Base-by-base conservation (phyloP, 2,888 invertebrate species). In the Stenolophus ochropezus region DNA sequence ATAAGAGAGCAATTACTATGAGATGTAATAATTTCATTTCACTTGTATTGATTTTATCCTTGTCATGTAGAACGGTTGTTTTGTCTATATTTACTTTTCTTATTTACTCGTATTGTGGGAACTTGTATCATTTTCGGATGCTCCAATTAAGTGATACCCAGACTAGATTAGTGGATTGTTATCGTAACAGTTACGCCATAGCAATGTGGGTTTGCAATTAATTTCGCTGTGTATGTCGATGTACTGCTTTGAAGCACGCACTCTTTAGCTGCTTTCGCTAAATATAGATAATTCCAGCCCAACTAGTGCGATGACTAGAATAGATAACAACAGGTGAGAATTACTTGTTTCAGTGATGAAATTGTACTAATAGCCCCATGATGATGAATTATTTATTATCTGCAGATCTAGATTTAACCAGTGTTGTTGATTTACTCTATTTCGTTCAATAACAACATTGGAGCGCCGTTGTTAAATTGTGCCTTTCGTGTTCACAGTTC, bases 191-290 rank as follows among this genome's bases (percentile, higher is more conserved):
- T 77, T 77, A 58, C 58, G 58, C 58, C 56, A 77, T 58, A 58
- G 20, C 58, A 58, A 21, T 77, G 42, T 77, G 42, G 58, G 58
- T 33, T 58, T 42, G 42, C 76, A 77, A 56, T 58, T 20, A 77
- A 77, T 77, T 58, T 58, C 21, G 33, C 61, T 21, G 20, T 58
- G 58, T 58, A 56, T 61, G 51, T 51, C 51, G 16, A 51, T 51
- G 61, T 42, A 77, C 58, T 58, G 76, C 61, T 58, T 23, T 77
- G n/a, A 42, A 58, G 33, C 76, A 77, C 76, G 76, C 56, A 77
- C 58, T 42, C 58, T 74, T 74, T 51, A 53, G 4, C 74, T 73
- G 21, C 14, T 42, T 73, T 42, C 33, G 33, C 33, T 74, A 74
- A 25, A 74, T 25, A 74, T 74, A 51, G 61, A 61, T 61, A 61